Base-by-base conservation (phyloP, 2,113 vertebrate genomes). In the Toxostoma redivivum region DNA sequence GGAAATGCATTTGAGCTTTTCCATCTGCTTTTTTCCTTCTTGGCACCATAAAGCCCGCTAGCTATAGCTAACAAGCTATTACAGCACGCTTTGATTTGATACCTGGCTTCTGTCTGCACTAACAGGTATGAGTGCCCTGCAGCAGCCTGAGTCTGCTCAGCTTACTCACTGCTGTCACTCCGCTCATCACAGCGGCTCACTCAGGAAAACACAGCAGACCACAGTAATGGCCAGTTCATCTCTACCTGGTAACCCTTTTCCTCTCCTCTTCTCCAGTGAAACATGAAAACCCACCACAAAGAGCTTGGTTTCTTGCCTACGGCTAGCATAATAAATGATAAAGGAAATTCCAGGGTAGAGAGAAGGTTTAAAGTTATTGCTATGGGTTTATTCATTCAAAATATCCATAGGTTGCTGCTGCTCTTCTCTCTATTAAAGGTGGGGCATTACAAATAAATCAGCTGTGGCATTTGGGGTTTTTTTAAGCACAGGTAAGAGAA, bases 11-110 rank as follows among this genome's bases (percentile, higher is more conserved):
- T 91, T 87, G 93, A 92, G 61, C 6, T 0, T 77, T 94, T 95
- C 89, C 85, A 96, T 94, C 93, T 92, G 94, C 42, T 96, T 95
- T 30, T 82, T 86, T 61, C 62, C 84, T 95, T 66, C 88, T 54
- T 11, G 0, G 91, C 3, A 4, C 84, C 2, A 0, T 1, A 4
- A 91, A 91, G 66, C 74, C 83, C 3, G 2, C 81, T 42, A 87
- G 87, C 82, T 91, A 64, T 15, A 72, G 72, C 77, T 91, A 15
- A 2, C 77, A 42, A 85, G 66, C 62, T 82, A 20, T 54, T 69
- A 48, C 54, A 60, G n/a, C 28, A 21, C 3, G 0, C 60, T 74
- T 64, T 37, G 69, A 76, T 60, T 88, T 61, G 81, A 72, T 85
- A 93, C 67, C 78, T 94, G 78, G 70, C 35, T 86, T 44, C 53